Conservation (phyloP, 2,113 vertebrate genomes). For the Ptilorrhoa leucosticta region DNA sequence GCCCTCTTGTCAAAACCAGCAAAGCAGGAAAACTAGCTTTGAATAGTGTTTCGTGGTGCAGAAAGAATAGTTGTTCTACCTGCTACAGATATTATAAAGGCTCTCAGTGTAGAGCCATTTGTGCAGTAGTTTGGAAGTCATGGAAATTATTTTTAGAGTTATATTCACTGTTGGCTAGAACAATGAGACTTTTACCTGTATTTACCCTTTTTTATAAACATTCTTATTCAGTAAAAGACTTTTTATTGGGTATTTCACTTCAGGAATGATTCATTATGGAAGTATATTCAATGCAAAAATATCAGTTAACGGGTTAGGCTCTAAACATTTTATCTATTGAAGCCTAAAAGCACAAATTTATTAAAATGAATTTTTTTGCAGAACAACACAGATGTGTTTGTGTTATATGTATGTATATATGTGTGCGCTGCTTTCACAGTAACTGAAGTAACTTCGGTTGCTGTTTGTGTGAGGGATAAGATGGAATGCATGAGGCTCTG, state of each 20-base stretch:
- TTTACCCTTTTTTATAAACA: not conserved
- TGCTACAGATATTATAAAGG: not conserved
- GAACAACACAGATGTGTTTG: not conserved
- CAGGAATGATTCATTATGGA: not conserved
- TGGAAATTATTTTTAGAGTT: not conserved
- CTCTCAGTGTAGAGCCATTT: not conserved
- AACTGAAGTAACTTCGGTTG: not conserved
- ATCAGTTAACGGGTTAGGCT: not conserved
- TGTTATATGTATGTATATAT: not conserved
- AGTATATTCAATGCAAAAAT: not conserved
- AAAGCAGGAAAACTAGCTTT: not conserved
- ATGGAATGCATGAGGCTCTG: not conserved
- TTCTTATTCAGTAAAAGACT: not conserved
- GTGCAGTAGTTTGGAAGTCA: not conserved
- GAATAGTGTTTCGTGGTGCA: not conserved
- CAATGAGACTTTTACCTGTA: not conserved
- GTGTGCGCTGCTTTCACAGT: not conserved
- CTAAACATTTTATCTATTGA: not conserved
- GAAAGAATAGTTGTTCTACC: not conserved
- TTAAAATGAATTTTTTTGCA: not conserved
- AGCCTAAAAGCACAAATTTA: not conserved
- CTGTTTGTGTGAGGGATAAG: not conserved
- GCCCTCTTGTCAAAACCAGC: not conserved
- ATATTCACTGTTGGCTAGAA: not conserved
- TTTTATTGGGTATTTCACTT: not conserved